Evolutionary conservation across 1,140 invertebrate genomes (phyloP), one percentile per base, ranked within the genome.

Genomic region (Scaptomyza graminum): DNA sequence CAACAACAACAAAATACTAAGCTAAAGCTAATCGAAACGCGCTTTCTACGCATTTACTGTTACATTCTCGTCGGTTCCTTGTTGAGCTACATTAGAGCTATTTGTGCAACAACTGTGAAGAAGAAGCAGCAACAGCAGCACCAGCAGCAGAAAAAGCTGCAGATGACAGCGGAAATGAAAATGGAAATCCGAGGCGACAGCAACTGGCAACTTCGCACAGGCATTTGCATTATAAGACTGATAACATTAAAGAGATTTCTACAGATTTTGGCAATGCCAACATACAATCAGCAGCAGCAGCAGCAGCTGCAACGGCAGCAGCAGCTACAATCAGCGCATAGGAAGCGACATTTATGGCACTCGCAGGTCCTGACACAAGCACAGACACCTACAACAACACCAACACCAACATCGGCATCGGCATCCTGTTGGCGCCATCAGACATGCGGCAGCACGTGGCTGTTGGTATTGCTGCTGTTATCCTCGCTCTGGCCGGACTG

Each of bases 171-270:
- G 66, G 71, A 59, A 63, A 43, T 49, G 25, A 55, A 73, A 44
- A 66, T 47, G 50, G n/a, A 51, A 49, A 65, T 43, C 59, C 50
- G 52, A 49, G 41, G 56, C 63, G 47, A 25, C 28, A 49, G 28
- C 37, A 41, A 41, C 52, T 63, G 72, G 82, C 79, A 74, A 74
- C 70, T 75, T 85, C 75, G 64, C 65, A 63, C 75, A 83, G 90
- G 82, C 88, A 91, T 91, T 91, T 90, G 90, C 90, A 90, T 85
- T 90, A 91, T 90, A 91, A 91, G 90, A 91, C 90, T 91, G 90
- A 91, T 91, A 91, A 84, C 72, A 91, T 90, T 91, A 91, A 91
- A 88, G 74, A 91, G 85, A 90, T 88, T 91, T 90, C 83, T 84
- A 79, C 76, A 83, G 52, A 73, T 74, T 80, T 77, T 75, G 79